These are phyloP conservation scores for Danionella dracula DNA, from an alignment of 2,797 vertebrate species.

Conservation along the genomic window DNA sequence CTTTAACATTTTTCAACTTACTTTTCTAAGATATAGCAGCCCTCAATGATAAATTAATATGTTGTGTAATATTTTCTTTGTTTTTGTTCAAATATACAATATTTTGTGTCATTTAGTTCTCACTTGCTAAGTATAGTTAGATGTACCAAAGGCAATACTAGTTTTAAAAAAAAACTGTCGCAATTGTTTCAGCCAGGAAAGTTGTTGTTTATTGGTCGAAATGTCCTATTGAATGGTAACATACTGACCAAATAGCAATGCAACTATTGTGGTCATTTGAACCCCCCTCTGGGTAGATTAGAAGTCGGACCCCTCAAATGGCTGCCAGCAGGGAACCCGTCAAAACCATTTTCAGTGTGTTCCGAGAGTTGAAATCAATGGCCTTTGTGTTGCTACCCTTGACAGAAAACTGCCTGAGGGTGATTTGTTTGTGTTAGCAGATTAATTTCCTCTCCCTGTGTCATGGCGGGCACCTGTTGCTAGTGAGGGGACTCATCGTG, in stretches of 20 bases:
- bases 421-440: conserved; percentile 36
- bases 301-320: conserved; percentile 24
- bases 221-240: not conserved
- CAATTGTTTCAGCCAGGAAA: no score
- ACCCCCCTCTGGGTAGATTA: conserved; percentile 24
- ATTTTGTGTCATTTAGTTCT: no score
- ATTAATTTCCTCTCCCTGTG: conserved; percentile 39
- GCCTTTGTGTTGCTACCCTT: conserved; percentile 33
- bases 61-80: no score
- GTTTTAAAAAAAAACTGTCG: no score
- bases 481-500: conserved; percentile 34
- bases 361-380: conserved; percentile 43
- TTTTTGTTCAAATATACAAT: no score
- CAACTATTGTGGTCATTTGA: conserved; percentile 13
- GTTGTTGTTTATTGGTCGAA: no score
- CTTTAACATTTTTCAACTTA: no score
- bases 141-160: no score
- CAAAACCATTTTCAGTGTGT: conserved; percentile 19
- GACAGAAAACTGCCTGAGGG: conserved; percentile 34
- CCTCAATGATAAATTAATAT: no score
- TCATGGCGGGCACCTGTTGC: conserved; percentile 46
- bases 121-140: no score
- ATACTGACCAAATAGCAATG: not conserved
- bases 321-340: conserved; percentile 32
- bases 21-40: no score